Evolutionary conservation across 2,113 vertebrate species (phyloP), one percentile per base, ranked within the genome.

Genomic region (Grammomys surdaster): DNA sequence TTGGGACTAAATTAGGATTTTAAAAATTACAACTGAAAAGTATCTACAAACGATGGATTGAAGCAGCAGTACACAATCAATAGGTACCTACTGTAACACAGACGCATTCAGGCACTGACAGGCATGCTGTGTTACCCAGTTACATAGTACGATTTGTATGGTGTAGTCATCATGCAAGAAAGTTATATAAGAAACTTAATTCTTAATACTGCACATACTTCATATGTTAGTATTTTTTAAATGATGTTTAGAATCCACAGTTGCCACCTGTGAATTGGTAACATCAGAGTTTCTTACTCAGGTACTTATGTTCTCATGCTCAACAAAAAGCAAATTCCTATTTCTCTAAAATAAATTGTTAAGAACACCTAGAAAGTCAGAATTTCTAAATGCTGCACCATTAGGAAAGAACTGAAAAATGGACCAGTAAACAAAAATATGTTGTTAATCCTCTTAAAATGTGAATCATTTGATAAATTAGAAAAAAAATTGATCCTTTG

Each of bases 261-360:
- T 88, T 88, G 40, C 24, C 13, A 46, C 13, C 56, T 82, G 31
- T 58, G 11, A 31, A 77, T 40, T 20, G 81, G 40, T 54, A 54
- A 95, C 65, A 92, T 93, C 80, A 93, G 36, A 95, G 54, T 31
- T 87, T 87, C 5, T 13, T 60, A 56, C 51, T 2, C 31, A 70
- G 51, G 3, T 56, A 69, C 72, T 95, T 76, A 73, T 87, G 89
- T 43, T 86, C 24, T 95, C 46, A 63, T 46, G 36, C 16, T 93
- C 86, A 84, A 91, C 77, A 58, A 88, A 96, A 96, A 24, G 26
- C 54, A 96, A 89, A 54, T 54, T 33, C 93, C 69, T 73, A 48
- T 86, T 88, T 87, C 51, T 20, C 13, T 43, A 85, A 36, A 8
- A 84, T 28, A 63, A 56, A 86, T 11, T 3, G 5, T 88, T 91